Base-by-base conservation (phyloP, 2,888 invertebrate species). In the Trachelus tabidus region DNA sequence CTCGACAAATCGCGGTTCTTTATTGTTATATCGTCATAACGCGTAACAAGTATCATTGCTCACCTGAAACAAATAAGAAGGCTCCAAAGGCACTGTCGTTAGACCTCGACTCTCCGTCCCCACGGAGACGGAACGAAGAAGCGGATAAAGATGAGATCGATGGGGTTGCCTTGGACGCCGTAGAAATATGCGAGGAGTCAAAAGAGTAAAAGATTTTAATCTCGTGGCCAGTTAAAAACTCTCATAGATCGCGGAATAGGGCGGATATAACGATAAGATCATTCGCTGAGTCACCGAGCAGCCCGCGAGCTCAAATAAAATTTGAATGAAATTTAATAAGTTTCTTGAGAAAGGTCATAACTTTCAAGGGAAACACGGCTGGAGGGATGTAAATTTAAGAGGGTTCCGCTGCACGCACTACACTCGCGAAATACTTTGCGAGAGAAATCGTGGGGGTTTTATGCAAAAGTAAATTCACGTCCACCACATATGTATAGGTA, bases 251-350 rank as follows among this genome's bases (percentile, higher is more conserved):
- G 87, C 83, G 78, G 77, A 84, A 82, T 89, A 89, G 90, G 89
- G 86, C 83, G 83, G 79, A 69, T 30, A 31, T 37, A 73, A 15
- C 40, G 40, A 40, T 40, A 40, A 40, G 40, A 40, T 40, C 40
- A 15, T 40, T 40, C 15, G 40, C 40, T 15, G 40, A 40, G 40
- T 40, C 15, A 40, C 40, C 40, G 40, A 15, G 40, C 4, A 6
- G 40, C 31, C 31, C 73, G 71, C 77, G 82, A 79, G 78, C 82
- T 79, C 81, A 87, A 90, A 90, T 90, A 89, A 90, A 91, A 90
- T 89, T 90, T 89, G 84, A 88, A 89, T 89, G 89, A 90, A 90
- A 91, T 90, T 91, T 90, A 91, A 91, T 90, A 90, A 91, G 89
- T 91, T 90, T 86, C 87, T 83, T 81, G 11, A 15, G 35, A 83